phyloP scores from a whole-genome alignment of 2,797 vertebrate species.

The Trachurus trachurus region DNA sequence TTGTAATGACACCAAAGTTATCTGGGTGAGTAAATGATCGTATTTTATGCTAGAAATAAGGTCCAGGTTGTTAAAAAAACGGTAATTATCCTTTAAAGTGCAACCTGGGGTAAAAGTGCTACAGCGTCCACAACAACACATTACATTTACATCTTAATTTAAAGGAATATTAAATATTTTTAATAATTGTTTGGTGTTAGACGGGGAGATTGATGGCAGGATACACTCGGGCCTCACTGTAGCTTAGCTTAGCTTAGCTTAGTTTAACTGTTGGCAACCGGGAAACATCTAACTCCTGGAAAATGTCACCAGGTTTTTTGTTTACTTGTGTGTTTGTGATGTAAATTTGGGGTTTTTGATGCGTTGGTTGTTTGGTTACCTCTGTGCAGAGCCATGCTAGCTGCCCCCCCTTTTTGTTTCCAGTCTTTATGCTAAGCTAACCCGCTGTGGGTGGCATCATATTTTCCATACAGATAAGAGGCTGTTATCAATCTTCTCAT shows the following conservation, averaged over 20 bases:
- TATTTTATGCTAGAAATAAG: too few species aligned
- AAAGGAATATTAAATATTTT: not conserved
- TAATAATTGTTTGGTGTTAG: too few species aligned
- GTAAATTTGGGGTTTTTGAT: not conserved
- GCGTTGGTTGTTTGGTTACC: not conserved
- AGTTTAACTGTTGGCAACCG: not conserved
- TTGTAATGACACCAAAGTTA: too few species aligned
- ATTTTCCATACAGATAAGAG: not conserved
- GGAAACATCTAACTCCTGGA: not conserved
- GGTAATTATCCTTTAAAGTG: too few species aligned
- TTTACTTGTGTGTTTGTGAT: not conserved
- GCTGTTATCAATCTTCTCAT: not conserved
- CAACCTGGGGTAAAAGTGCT: too few species aligned
- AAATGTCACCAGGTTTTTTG: not conserved
- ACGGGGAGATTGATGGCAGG: not conserved
- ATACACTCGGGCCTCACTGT: too few species aligned
- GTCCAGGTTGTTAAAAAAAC: too few species aligned
- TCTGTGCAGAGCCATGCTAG: not conserved
- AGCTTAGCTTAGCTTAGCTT: not conserved
- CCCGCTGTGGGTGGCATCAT: not conserved
- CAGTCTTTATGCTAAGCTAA: slow-evolving; percentile 38
- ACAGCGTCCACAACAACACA: too few species aligned
- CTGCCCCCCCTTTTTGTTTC: too few species aligned
- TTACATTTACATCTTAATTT: not conserved
- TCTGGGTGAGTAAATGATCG: too few species aligned